A percentile compares a stretch with the other conserved stretches of the same genome.
phyloP scores from a whole-genome alignment of 2,888 invertebrate species.

The Celastrina argiolus region DNA sequence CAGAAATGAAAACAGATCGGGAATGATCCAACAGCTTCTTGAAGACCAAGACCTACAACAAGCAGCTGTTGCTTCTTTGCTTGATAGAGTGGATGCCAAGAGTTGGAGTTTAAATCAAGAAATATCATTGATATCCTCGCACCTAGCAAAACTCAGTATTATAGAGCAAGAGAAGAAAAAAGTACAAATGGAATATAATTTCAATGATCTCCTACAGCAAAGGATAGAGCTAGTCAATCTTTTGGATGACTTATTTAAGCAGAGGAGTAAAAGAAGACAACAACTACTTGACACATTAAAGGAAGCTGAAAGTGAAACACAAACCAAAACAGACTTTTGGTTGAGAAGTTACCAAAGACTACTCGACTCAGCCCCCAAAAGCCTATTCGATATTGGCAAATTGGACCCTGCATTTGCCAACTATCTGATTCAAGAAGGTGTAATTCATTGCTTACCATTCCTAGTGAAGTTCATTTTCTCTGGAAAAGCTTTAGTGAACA shows the following conservation, averaged over 20 bases:
- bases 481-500: conserved; percentile 67
- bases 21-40: conserved; percentile 79
- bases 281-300: conserved; percentile 82
- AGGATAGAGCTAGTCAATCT: conserved; percentile 81
- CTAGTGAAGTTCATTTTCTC: conserved; percentile 80
- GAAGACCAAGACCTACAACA: conserved; percentile 85
- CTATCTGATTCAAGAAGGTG: conserved; percentile 83
- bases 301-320: conserved; percentile 82
- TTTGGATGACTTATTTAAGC: conserved; percentile 82
- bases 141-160: conserved; percentile 83
- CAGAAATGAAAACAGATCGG: conserved; percentile 79
- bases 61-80: conserved; percentile 82
- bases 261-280: conserved; percentile 81
- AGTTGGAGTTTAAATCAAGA: conserved; percentile 87
- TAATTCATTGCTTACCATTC: conserved; percentile 86
- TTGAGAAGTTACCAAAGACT: conserved; percentile 89
- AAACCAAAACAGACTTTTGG: conserved; percentile 81
- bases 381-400: conserved; percentile 78
- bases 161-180: conserved; percentile 85
- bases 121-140: conserved; percentile 83
- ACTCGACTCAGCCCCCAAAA: conserved; percentile 85
- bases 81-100: conserved; percentile 85
- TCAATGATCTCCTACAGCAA: conserved; percentile 84
- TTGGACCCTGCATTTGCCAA: conserved; percentile 83
- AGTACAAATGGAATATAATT: conserved; percentile 81